phyloP scores from a whole-genome alignment of 2,797 vertebrate species.

The Dryobates pubescens region DNA sequence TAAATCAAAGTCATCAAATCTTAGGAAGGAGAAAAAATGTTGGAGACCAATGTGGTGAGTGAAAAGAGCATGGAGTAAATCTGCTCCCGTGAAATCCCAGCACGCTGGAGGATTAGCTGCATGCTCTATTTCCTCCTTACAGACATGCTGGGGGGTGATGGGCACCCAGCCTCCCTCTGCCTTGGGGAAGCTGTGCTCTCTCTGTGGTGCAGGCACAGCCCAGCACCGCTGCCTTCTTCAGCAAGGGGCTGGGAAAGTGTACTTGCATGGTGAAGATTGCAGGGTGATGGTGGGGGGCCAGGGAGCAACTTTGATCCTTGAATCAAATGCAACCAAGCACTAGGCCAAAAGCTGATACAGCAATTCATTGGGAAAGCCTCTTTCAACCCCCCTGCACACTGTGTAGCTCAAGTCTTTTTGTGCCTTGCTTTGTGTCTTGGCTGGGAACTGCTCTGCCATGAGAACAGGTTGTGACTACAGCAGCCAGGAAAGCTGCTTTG shows the following conservation, averaged over 20 bases:
- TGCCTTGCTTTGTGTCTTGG: background rate
- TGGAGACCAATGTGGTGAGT: constrained; percentile 12
- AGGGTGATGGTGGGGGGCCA: constrained; percentile 7
- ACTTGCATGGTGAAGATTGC: constrained; percentile 1
- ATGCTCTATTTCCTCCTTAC: constrained; percentile 68
- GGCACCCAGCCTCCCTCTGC: constrained; percentile 45
- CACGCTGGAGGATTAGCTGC: constrained; percentile 66
- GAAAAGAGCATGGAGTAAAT: constrained; percentile 70
- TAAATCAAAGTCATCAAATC: constrained; percentile 30
- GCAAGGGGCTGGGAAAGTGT: background rate
- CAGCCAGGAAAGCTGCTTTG: background rate
- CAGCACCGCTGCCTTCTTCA: constrained; percentile 30
- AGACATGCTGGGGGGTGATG: constrained; percentile 56
- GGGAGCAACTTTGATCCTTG: background rate
- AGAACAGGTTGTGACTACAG: background rate
- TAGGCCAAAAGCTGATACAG: background rate
- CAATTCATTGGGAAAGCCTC: constrained; percentile 2
- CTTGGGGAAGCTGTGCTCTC: constrained; percentile 50
- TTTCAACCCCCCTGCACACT: background rate
- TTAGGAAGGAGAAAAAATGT: background rate
- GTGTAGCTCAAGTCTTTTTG: background rate
- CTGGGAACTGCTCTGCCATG: background rate
- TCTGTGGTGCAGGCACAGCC: constrained; percentile 45
- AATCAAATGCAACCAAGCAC: background rate
- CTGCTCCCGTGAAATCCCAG: constrained; percentile 67